Conservation (phyloP, 2,888 invertebrate species). For the Steinernema scapterisci region DNA sequence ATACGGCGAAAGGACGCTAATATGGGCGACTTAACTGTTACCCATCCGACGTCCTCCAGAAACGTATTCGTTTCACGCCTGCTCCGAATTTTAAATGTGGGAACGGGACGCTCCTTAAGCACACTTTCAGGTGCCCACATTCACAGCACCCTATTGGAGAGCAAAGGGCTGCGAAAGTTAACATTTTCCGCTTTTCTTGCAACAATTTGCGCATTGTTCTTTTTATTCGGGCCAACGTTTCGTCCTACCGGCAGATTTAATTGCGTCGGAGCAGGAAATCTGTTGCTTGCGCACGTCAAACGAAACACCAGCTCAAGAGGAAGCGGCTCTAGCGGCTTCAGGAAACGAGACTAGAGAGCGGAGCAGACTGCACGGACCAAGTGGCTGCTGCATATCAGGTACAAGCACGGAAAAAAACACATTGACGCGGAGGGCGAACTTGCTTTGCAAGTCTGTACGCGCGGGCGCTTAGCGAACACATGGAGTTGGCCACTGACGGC, state of each 20-base stretch:
- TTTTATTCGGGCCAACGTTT: not conserved
- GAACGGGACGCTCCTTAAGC: slow-evolving; percentile 11
- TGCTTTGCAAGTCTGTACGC: slow-evolving; percentile 3
- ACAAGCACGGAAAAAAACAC: not conserved
- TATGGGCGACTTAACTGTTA: not conserved
- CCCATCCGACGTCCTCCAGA: slow-evolving; percentile 13
- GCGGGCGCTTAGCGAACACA: slow-evolving; percentile 13
- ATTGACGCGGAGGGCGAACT: not conserved
- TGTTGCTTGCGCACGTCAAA: not conserved
- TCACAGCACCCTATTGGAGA: slow-evolving; percentile 4
- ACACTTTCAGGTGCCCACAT: slow-evolving; percentile 22
- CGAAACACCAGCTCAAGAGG: not conserved
- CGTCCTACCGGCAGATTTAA: not conserved
- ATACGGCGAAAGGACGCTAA: not conserved
- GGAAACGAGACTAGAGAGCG: no score
- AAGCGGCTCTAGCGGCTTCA: not conserved
- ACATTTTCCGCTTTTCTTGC: slow-evolving; percentile 5
- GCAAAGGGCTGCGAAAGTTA: not conserved
- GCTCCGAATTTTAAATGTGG: slow-evolving; percentile 30
- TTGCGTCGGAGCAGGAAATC: slow-evolving; percentile 10
- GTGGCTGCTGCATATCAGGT: slow-evolving; percentile 21
- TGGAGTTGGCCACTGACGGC: slow-evolving; percentile 7
- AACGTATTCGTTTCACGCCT: slow-evolving; percentile 23
- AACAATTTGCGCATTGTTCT: slow-evolving; percentile 24
- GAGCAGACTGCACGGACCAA: no score